These are phyloP conservation scores for Microctonus hyperodae DNA, from an alignment of 2,888 invertebrate species.

Conservation along the genomic window DNA sequence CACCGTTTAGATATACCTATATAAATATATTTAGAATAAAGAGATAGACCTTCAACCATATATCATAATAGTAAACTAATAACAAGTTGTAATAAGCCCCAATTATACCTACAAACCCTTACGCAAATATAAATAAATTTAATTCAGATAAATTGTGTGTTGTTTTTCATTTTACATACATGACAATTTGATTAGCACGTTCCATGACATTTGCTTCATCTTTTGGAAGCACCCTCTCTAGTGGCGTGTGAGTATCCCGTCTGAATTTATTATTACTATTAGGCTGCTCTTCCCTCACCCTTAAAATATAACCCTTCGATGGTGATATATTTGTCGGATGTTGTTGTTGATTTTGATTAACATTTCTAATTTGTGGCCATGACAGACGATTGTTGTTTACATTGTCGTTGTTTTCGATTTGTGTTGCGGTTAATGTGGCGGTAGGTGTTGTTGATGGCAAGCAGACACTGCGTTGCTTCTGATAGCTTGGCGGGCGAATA, in stretches of 20 bases:
- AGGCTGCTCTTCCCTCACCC: constrained; percentile 59
- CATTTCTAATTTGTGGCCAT: constrained; percentile 67
- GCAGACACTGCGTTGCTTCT: constrained; percentile 62
- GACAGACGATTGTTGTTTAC: constrained; percentile 66
- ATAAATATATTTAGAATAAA: not conserved
- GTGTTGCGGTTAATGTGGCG: constrained; percentile 59
- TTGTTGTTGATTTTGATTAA: constrained; percentile 57
- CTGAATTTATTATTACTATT: constrained; percentile 61
- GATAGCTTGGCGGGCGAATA: constrained; percentile 60
- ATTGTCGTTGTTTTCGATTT: constrained; percentile 65
- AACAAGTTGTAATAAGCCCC: constrained; percentile 15
- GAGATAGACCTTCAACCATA: constrained; percentile 34
- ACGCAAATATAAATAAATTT: not conserved
- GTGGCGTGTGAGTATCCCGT: constrained; percentile 60
- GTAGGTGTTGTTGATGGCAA: constrained; percentile 55
- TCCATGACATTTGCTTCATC: constrained; percentile 84
- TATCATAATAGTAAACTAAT: not conserved
- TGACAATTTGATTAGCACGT: constrained; percentile 86
- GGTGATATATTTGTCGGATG: constrained; percentile 53
- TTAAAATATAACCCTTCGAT: constrained; percentile 52
- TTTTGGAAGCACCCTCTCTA: constrained; percentile 71
- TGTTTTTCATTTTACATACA: constrained; percentile 70
- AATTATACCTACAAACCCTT: constrained; percentile 5
- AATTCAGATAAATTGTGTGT: constrained; percentile 19
- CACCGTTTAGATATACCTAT: not conserved